A percentile compares a stretch with the other conserved stretches of the same genome.
These are phyloP conservation scores for Porphyrio hochstetteri DNA, from an alignment of 2,113 vertebrate genomes.

Conservation along the genomic window DNA sequence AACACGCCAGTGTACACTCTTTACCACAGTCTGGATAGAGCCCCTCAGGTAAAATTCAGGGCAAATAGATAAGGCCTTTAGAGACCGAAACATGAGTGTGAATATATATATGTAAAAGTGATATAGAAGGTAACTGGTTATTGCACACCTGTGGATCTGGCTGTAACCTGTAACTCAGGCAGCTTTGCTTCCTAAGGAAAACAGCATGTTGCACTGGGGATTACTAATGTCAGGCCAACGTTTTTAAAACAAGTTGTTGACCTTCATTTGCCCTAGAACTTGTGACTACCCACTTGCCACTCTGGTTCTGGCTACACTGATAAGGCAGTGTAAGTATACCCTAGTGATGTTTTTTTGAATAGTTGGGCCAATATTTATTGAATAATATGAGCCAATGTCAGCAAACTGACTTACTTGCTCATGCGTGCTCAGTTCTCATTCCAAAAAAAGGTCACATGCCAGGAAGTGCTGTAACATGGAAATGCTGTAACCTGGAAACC, in stretches of 20 bases:
- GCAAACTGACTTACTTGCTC: neutral
- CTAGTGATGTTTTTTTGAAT: neutral
- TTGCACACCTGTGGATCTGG: neutral
- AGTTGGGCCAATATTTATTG: neutral
- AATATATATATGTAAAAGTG: neutral
- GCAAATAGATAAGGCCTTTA: neutral
- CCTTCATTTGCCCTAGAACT: neutral
- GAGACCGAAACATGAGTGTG: neutral
- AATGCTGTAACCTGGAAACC: too few species aligned
- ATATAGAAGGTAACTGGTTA: neutral
- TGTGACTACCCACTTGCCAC: neutral
- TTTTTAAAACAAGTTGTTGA: neutral
- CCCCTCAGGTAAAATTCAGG: neutral
- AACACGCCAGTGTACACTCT: neutral
- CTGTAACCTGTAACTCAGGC: neutral
- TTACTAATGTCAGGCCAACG: neutral
- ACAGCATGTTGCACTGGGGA: neutral
- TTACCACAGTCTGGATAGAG: neutral
- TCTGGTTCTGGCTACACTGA: neutral
- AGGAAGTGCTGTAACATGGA: neutral
- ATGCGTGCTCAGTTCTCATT: neutral
- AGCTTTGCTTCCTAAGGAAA: neutral
- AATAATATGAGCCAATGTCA: rapidly evolving
- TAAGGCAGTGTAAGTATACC: neutral
- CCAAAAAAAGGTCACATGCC: neutral